A percentile compares a stretch with the other conserved stretches of the same genome.
These are phyloP conservation scores for Drosophila atripex DNA, from an alignment of 2,888 invertebrate genomes.

Conservation along the genomic window DNA sequence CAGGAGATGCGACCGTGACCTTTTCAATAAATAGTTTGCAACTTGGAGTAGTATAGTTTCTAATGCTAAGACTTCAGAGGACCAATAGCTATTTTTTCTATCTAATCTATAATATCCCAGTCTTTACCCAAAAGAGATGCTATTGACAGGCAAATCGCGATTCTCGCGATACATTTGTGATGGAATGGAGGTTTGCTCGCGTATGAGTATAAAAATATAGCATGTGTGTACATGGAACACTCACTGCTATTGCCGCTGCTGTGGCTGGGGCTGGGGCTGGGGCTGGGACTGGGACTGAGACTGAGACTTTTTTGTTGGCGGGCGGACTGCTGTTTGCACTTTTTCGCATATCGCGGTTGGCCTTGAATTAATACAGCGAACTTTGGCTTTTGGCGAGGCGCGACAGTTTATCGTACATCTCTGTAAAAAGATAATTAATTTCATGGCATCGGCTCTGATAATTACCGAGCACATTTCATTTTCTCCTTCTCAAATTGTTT, in stretches of 20 bases:
- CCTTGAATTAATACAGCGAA: conserved; percentile 82
- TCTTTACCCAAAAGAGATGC: background rate
- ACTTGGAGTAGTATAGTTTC: background rate
- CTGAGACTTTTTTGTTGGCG: conserved; percentile 14
- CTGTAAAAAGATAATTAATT: conserved; percentile 77
- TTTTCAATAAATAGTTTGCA: background rate
- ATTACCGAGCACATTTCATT: conserved; percentile 73
- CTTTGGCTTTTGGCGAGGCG: conserved; percentile 77
- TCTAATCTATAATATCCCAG: background rate
- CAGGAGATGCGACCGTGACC: background rate
- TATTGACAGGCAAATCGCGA: conserved; percentile 9
- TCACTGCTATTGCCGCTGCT: conserved; percentile 24
- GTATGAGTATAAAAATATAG: conserved; percentile 3
- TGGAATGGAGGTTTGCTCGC: conserved; percentile 31
- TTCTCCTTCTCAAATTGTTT: conserved; percentile 14
- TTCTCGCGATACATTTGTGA: conserved; percentile 31
- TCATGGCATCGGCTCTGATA: conserved; percentile 64
- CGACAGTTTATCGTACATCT: conserved; percentile 77
- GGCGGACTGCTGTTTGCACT: conserved; percentile 23
- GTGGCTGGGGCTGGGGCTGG: background rate
- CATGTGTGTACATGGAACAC: conserved; percentile 35
- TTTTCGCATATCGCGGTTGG: conserved; percentile 71
- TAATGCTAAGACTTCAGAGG: too few species aligned
- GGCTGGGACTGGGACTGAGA: background rate
- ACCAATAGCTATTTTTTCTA: too few species aligned